Percentiles rank a stretch among this genome's conserved stretches.
phyloP scores from a whole-genome alignment of 2,888 invertebrate genomes.

The Tinea trinotella region DNA sequence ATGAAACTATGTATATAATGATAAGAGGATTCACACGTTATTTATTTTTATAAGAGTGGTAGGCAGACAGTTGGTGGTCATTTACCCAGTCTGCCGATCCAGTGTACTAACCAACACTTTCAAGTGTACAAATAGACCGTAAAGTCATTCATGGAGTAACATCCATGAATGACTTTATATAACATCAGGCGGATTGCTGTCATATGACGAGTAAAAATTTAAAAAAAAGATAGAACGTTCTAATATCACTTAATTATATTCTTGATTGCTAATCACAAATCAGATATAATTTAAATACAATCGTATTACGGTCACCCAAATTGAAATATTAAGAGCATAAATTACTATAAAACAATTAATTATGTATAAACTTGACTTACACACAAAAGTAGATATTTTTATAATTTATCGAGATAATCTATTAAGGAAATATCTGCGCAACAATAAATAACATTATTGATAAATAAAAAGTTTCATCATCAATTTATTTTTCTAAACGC shows the following conservation, averaged over 20 bases:
- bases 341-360: not conserved
- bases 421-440: conserved; percentile 9
- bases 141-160: too few species aligned
- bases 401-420: conserved; percentile 11
- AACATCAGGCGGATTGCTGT: too few species aligned
- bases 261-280: not conserved
- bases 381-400: not conserved
- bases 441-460: too few species aligned
- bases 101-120: too few species aligned
- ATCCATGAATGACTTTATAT: too few species aligned
- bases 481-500: too few species aligned
- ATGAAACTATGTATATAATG: conserved; percentile 3
- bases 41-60: too few species aligned
- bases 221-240: not conserved
- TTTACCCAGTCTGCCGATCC: too few species aligned
- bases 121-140: too few species aligned
- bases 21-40: not conserved
- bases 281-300: conserved; percentile 5
- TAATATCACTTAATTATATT: not conserved
- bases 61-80: too few species aligned
- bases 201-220: too few species aligned
- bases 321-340: not conserved
- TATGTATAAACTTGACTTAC: not conserved
- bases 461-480: too few species aligned
- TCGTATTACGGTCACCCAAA: conserved; percentile 1